phyloP scores from a whole-genome alignment of 2,888 invertebrate genomes.

The Stenichneumon culpator region DNA sequence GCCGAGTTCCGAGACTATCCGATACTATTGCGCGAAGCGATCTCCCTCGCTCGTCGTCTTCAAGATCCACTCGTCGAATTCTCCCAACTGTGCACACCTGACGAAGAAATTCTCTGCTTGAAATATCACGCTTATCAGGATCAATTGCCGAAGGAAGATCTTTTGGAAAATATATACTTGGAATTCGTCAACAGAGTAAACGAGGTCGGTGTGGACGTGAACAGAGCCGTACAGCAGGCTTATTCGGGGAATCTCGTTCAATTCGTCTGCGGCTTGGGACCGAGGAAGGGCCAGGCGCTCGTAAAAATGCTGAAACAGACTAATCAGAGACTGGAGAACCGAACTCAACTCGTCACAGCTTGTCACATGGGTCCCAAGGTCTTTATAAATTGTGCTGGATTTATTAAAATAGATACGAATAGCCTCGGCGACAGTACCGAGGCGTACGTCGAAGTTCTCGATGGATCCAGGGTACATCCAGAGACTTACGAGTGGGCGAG shows the following conservation, averaged over 20 bases:
- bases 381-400: conserved; percentile 99
- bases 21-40: conserved; percentile 94
- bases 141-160: conserved; percentile 93
- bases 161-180: conserved; percentile 93
- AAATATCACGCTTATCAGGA: conserved; percentile 95
- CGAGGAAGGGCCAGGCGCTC: conserved; percentile 95
- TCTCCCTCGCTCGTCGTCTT: conserved; percentile 95
- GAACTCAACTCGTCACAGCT: conserved; percentile 97
- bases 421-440: conserved; percentile 97
- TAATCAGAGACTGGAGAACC: conserved; percentile 96
- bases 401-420: conserved; percentile 99
- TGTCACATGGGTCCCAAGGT: conserved; percentile 99
- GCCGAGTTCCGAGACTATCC: conserved; percentile 98
- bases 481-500: conserved; percentile 99
- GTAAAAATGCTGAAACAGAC: conserved; percentile 95
- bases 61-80: conserved; percentile 99
- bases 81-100: conserved; percentile 97
- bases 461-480: conserved; percentile 99
- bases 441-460: conserved; percentile 97
- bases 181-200: conserved; percentile 98
- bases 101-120: conserved; percentile 98
- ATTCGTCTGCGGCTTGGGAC: conserved; percentile 98
- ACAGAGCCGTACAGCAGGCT: conserved; percentile 95
- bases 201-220: conserved; percentile 99
- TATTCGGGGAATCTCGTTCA: conserved; percentile 96